Conservation (phyloP, 2,113 vertebrate genomes). For the Pogonocichla stellata region DNA sequence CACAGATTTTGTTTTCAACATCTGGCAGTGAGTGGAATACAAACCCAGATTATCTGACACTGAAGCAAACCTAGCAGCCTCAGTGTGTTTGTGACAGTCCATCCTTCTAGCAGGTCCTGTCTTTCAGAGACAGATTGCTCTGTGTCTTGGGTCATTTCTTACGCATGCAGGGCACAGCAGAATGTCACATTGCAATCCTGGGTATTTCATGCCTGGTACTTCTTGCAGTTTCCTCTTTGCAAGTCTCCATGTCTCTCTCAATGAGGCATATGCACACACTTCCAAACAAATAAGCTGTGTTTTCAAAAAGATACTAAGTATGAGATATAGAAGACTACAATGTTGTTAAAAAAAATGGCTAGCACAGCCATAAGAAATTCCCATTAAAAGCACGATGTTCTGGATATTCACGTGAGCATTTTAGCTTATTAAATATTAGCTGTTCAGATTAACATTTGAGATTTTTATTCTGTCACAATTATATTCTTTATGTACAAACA, state of each 20-base stretch:
- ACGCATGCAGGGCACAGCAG: slow-evolving; percentile 51
- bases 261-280: slow-evolving; percentile 90
- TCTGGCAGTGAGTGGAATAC: slow-evolving; percentile 72
- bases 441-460: not conserved
- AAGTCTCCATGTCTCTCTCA: slow-evolving; percentile 66
- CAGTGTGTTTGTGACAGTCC: not conserved
- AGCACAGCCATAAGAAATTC: not conserved
- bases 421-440: not conserved
- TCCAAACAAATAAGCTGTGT: slow-evolving; percentile 94
- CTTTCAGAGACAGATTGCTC: not conserved
- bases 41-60: slow-evolving; percentile 10
- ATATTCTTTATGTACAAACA: not conserved
- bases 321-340: not conserved
- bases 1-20: not conserved
- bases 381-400: not conserved
- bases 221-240: slow-evolving; percentile 34
- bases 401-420: not conserved
- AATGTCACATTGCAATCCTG: slow-evolving; percentile 39
- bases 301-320: slow-evolving; percentile 17
- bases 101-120: not conserved
- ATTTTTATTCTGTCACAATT: not conserved
- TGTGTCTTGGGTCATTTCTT: slow-evolving; percentile 52
- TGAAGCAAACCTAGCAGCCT: not conserved
- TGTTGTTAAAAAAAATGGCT: not conserved
- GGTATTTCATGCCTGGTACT: slow-evolving; percentile 38